Percentiles rank a stretch among this genome's conserved stretches.
These are phyloP conservation scores for Sorex fumeus DNA, from an alignment of 2,113 vertebrate species.

Conservation along the genomic window DNA sequence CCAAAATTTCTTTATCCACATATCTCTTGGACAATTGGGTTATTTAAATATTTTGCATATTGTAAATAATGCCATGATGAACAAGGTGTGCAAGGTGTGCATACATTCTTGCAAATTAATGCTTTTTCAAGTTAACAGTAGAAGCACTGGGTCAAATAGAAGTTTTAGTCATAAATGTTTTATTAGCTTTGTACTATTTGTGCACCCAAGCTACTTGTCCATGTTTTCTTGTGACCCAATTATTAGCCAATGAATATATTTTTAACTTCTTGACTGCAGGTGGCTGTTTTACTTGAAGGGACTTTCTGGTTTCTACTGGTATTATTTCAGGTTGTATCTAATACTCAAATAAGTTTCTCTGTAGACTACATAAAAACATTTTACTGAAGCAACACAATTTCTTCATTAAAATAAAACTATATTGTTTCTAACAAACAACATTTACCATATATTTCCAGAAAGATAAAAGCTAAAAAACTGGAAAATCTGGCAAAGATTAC, in stretches of 20 bases:
- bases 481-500: not conserved
- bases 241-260: not conserved
- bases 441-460: not conserved
- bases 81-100: too few species aligned
- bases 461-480: not conserved
- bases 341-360: not conserved
- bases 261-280: not conserved
- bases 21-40: too few species aligned
- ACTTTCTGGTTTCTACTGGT: not conserved
- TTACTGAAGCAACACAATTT: not conserved
- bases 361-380: not conserved
- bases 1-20: too few species aligned
- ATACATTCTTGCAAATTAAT: too few species aligned
- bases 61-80: too few species aligned
- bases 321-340: not conserved
- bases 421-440: slow-evolving; percentile 33
- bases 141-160: too few species aligned
- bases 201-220: not conserved
- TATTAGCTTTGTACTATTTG: not conserved
- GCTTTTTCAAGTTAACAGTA: too few species aligned
- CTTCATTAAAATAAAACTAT: not conserved
- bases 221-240: not conserved
- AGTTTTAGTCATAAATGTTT: too few species aligned
- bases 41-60: too few species aligned
- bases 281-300: slow-evolving; percentile 5